Percentiles rank a stretch among this genome's conserved stretches.
Conservation (phyloP, 2,888 invertebrate genomes). For the Lycia hirtaria region DNA sequence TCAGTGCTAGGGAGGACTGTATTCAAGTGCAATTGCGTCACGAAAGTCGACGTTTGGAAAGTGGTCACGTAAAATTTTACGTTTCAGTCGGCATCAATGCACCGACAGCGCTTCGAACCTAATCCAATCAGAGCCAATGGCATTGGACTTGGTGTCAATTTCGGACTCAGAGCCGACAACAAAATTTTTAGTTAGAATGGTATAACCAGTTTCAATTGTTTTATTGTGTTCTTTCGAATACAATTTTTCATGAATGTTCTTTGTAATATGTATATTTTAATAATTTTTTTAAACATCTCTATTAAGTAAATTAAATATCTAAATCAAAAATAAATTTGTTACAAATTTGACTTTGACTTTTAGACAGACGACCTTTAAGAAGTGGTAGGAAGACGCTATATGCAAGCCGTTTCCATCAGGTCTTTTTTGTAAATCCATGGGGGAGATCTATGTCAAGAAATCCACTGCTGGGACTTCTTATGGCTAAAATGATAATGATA, state of each 20-base stretch:
- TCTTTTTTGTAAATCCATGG: too few species aligned
- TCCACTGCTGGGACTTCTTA: too few species aligned
- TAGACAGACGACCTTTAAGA: too few species aligned
- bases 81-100: conserved; percentile 76
- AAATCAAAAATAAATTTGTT: too few species aligned
- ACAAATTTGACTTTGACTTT: too few species aligned
- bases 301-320: too few species aligned
- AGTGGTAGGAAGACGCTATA: too few species aligned
- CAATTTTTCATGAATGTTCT: not conserved
- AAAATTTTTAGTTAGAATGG: conserved; percentile 29
- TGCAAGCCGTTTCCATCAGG: too few species aligned
- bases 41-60: conserved; percentile 76
- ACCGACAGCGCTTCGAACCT: conserved; percentile 75
- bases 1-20: conserved; percentile 59
- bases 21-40: conserved; percentile 71
- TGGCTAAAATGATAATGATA: too few species aligned
- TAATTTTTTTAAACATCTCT: too few species aligned
- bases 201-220: conserved; percentile 17
- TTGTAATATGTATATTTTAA: too few species aligned
- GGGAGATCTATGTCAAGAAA: too few species aligned
- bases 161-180: conserved; percentile 59
- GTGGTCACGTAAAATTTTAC: conserved; percentile 85
- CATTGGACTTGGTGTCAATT: conserved; percentile 77
- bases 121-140: conserved; percentile 82
- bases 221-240: not conserved